These are phyloP conservation scores for Chrysina gloriosa DNA, from an alignment of 2,888 invertebrate species.

Conservation along the genomic window DNA sequence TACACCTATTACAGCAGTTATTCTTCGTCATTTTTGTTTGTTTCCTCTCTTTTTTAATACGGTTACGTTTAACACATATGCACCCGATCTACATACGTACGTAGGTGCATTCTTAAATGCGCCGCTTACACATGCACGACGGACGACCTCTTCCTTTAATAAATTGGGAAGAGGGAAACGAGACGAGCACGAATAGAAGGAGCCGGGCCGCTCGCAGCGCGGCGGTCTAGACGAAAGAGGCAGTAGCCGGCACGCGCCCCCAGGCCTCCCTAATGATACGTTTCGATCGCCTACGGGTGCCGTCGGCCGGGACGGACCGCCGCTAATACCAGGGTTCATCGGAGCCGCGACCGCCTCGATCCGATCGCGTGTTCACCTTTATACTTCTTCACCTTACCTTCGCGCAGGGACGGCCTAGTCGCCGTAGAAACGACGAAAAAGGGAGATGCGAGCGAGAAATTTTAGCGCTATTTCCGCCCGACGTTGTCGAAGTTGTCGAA, in stretches of 20 bases:
- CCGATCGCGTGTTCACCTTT: slow-evolving; percentile 39
- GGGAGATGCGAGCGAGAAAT: background rate
- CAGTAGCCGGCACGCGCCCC: slow-evolving; percentile 61
- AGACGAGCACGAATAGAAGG: no score
- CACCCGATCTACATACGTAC: no score
- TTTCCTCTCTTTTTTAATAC: no score
- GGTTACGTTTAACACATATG: no score
- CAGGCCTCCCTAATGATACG: slow-evolving; percentile 54
- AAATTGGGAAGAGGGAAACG: no score
- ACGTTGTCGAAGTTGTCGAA: background rate
- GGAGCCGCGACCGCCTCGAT: slow-evolving; percentile 17
- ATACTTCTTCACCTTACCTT: slow-evolving; percentile 37
- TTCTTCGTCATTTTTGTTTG: no score
- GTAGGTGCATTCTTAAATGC: no score
- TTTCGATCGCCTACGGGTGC: slow-evolving; percentile 43
- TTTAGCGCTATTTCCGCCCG: background rate
- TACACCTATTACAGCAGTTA: no score
- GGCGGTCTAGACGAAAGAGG: no score
- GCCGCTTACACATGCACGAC: no score
- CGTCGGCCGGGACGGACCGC: slow-evolving; percentile 35
- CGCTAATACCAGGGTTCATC: slow-evolving; percentile 46
- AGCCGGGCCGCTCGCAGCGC: no score
- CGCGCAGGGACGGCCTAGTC: slow-evolving; percentile 7
- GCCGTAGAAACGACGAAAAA: background rate
- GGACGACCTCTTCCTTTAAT: no score